Base-by-base conservation (phyloP, 2,888 invertebrate species). In the Rhogogaster chlorosoma region DNA sequence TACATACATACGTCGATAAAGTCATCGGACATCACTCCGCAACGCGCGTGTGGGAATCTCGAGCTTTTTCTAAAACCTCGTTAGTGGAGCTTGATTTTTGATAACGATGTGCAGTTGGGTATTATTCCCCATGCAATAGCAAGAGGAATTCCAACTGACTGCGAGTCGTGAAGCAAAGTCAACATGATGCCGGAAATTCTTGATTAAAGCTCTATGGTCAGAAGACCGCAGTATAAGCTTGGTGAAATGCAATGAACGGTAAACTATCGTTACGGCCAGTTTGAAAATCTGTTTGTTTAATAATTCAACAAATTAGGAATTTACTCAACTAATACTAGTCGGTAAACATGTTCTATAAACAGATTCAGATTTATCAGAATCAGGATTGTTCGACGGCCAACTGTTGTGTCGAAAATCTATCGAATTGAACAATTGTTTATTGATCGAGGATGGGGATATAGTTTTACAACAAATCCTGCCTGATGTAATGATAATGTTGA, bases 161-260 rank as follows among this genome's bases (percentile, higher is more conserved):
- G 32, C 32, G 4, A 32, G 18, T 10, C 67, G 67, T 18, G 18
- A 32, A 67, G 67, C 32, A 67, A 67, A 67, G 67, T 67, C 67
- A 67, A 67, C 32, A 67, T 15, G 67, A 67, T 67, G 29, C 67
- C 71, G 22, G 71, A 42, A 38, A 71, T 42, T 38, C 71, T 71
- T 71, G 38, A 71, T 71, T 42, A 42, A 42, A 42, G 71, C 36
- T 22, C 38, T n/a, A 42, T 42, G 73, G 38, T 42, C 38, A 42
- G 22, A 73, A n/a, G 18, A 42, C 38, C 42, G 73, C 73, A 71
- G 38, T 71, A 42, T 38, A 71, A 38, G 36, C n/a, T n/a, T 71
- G n/a, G 36, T 22, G 22, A 73, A 73, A 73, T 73, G 73, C 73
- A 38, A 73, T 73, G 73, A 73, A 73, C 38, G 26, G 73, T 42